Percentiles rank a stretch among this genome's conserved stretches.
phyloP scores from a whole-genome alignment of 2,797 vertebrate species.

The Myiothlypis chrysogaster region DNA sequence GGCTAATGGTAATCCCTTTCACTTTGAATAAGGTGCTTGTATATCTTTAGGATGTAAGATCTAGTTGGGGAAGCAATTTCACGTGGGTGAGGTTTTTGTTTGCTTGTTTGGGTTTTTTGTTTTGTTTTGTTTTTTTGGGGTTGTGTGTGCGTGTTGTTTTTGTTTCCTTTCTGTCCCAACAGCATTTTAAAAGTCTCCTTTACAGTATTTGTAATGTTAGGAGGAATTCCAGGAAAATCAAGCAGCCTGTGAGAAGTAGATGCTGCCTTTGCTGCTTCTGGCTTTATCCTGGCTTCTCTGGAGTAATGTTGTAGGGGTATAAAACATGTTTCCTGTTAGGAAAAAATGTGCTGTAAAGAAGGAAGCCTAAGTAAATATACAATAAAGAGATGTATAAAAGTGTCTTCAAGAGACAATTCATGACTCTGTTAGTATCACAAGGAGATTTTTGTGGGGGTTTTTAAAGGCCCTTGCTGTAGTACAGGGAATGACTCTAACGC shows the following conservation, averaged over 20 bases:
- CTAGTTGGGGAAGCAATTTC: not conserved
- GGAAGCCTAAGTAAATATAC: slow-evolving; percentile 49
- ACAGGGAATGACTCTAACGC: not conserved
- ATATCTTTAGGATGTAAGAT: not conserved
- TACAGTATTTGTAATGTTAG: not conserved
- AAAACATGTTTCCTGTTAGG: slow-evolving; percentile 20
- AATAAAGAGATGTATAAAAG: slow-evolving; percentile 41
- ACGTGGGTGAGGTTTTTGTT: not conserved
- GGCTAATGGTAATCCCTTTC: not conserved
- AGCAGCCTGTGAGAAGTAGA: not conserved
- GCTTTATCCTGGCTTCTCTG: not conserved
- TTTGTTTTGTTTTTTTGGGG: too few relatives aligned
- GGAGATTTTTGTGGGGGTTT: not conserved
- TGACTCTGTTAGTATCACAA: not conserved
- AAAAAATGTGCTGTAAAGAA: slow-evolving; percentile 16
- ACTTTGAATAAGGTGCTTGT: not conserved
- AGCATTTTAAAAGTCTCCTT: not conserved
- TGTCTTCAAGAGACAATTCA: slow-evolving; percentile 37
- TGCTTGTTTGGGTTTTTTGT: not conserved
- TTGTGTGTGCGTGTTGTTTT: not conserved
- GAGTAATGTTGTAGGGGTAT: not conserved
- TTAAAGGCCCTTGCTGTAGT: not conserved
- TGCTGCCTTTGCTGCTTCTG: not conserved
- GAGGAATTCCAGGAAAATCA: not conserved
- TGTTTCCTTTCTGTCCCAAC: not conserved